phyloP scores from a whole-genome alignment of 1,140 invertebrate genomes.

The Drosophila bifasciata region DNA sequence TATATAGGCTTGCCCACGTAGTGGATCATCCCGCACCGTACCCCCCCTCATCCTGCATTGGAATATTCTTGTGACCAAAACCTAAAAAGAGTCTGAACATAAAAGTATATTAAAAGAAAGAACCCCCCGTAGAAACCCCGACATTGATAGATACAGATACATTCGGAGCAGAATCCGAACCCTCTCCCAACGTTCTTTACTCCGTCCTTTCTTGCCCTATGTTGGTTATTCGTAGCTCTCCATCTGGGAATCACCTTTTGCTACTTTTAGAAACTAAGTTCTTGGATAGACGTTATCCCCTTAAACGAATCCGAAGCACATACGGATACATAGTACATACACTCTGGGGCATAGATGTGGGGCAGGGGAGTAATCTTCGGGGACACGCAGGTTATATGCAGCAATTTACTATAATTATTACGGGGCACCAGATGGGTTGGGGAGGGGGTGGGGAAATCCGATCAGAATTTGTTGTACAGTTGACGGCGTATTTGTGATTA shows the following conservation, averaged over 20 bases:
- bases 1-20: constrained; percentile 33
- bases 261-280: constrained; percentile 19
- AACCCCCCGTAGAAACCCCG: too few species aligned
- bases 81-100: constrained; percentile 77
- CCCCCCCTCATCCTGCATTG: background rate
- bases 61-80: constrained; percentile 71
- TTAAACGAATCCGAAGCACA: background rate
- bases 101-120: constrained; percentile 67
- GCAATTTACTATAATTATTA: constrained; percentile 66
- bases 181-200: constrained; percentile 58
- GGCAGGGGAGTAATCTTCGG: too few species aligned
- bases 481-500: constrained; percentile 55
- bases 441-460: constrained; percentile 4
- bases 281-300: too few species aligned
- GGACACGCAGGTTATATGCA: constrained; percentile 65
- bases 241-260: constrained; percentile 15
- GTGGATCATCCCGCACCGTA: constrained; percentile 8
- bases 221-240: constrained; percentile 14
- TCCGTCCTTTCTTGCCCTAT: constrained; percentile 48
- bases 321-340: constrained; percentile 11
- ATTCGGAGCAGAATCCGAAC: constrained; percentile 4
- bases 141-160: constrained; percentile 37
- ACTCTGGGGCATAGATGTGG: background rate
- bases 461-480: constrained; percentile 12
- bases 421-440: background rate